Evolutionary conservation across 2,113 vertebrate genomes (phyloP).

Genomic region (Beaufortia kweichowensis): DNA sequence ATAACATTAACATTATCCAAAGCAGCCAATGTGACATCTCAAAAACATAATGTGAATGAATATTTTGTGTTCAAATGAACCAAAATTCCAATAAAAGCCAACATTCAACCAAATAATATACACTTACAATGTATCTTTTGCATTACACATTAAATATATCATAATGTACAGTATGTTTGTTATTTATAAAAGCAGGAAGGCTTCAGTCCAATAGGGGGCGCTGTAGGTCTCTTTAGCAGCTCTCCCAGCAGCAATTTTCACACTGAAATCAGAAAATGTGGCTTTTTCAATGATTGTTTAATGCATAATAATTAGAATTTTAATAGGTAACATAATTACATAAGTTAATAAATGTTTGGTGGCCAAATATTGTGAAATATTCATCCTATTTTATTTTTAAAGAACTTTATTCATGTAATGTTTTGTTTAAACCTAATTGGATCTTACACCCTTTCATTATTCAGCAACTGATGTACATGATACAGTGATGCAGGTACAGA

Average conservation of each 20-base stretch:
- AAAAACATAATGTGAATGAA: too few species aligned
- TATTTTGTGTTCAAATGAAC: too few species aligned
- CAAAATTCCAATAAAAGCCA: too few species aligned
- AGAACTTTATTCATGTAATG: background rate
- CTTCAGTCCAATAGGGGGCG: conserved; percentile 51
- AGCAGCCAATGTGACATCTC: too few species aligned
- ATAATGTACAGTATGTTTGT: background rate
- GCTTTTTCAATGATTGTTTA: background rate
- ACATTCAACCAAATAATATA: too few species aligned
- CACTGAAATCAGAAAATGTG: background rate
- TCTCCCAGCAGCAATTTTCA: background rate
- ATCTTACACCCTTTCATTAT: background rate
- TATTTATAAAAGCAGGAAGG: background rate
- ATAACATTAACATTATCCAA: too few species aligned
- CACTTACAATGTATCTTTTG: too few species aligned
- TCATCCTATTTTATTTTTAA: background rate
- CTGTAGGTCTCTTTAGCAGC: conserved; percentile 23
- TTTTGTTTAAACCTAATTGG: background rate
- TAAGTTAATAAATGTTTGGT: background rate
- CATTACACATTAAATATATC: background rate
- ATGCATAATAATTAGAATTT: background rate
- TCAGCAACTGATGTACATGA: background rate
- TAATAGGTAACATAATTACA: background rate
- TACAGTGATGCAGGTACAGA: too few species aligned
- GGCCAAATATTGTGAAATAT: background rate